Conservation (phyloP, 1,140 invertebrate species). For the Achroia grisella region DNA sequence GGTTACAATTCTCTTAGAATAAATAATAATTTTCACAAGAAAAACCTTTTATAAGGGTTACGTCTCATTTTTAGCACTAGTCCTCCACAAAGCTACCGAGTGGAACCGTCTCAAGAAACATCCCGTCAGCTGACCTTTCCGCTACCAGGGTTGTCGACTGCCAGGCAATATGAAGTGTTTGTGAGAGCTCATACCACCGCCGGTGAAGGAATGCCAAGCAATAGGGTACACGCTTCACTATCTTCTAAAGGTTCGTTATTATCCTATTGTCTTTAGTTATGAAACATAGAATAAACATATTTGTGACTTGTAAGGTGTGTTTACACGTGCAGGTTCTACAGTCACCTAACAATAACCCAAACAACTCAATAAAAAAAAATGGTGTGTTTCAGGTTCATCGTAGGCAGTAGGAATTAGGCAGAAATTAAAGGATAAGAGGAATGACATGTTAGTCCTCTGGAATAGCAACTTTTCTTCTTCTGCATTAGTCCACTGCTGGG, state of each 20-base stretch:
- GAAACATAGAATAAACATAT: too few relatives aligned
- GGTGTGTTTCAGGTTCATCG: neutral
- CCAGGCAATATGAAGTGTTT: constrained; percentile 87
- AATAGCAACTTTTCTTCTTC: too few relatives aligned
- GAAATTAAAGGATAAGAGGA: too few relatives aligned
- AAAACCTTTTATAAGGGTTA: too few relatives aligned
- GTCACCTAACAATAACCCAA: too few relatives aligned
- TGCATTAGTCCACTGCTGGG: too few relatives aligned
- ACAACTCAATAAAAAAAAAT: too few relatives aligned
- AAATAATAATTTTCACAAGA: too few relatives aligned
- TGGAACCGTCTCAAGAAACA: constrained; percentile 36
- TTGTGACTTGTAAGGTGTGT: neutral
- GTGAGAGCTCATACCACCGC: constrained; percentile 85
- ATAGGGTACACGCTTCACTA: constrained; percentile 41
- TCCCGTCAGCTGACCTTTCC: constrained; percentile 67
- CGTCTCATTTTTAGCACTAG: constrained; percentile 33
- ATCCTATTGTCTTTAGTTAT: too few relatives aligned
- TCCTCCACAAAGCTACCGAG: constrained; percentile 43
- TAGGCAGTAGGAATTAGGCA: neutral
- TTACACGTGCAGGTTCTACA: too few relatives aligned
- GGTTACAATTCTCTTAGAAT: too few relatives aligned
- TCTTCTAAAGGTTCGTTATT: constrained; percentile 44
- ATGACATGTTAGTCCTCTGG: too few relatives aligned
- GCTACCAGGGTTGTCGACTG: constrained; percentile 76
- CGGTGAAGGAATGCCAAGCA: constrained; percentile 80